These are phyloP conservation scores for Prionace glauca DNA, from an alignment of 2,797 vertebrate genomes.

Conservation along the genomic window DNA sequence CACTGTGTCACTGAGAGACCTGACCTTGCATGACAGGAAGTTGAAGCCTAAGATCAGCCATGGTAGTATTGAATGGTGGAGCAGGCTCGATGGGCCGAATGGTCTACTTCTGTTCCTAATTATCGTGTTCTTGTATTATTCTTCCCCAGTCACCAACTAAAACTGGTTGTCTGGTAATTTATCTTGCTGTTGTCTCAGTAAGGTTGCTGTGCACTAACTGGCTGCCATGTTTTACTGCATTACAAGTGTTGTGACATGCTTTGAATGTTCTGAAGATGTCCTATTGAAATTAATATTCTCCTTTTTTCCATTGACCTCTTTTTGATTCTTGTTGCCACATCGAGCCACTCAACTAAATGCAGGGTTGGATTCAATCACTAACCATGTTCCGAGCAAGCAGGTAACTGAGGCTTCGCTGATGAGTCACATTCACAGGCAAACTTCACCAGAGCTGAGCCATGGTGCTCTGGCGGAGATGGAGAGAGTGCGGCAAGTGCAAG, in stretches of 20 bases:
- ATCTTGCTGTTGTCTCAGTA: neutral
- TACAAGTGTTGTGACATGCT: neutral
- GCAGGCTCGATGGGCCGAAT: no score
- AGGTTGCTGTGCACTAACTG: neutral
- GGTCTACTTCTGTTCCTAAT: no score
- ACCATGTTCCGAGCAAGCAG: neutral
- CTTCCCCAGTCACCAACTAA: neutral
- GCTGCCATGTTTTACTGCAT: neutral
- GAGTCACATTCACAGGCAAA: neutral
- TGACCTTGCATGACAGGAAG: no score
- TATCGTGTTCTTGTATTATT: neutral
- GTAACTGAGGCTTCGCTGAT: conserved; percentile 23
- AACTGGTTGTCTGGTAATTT: neutral
- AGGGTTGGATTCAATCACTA: neutral
- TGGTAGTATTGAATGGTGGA: no score
- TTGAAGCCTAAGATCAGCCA: no score
- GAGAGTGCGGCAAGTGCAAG: conserved; percentile 44
- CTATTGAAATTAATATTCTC: neutral
- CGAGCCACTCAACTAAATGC: conserved; percentile 38
- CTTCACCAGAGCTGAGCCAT: conserved; percentile 26
- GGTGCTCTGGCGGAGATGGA: conserved; percentile 42
- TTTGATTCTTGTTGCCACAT: neutral
- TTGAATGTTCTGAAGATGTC: neutral
- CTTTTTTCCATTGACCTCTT: neutral
- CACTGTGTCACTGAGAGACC: no score